Evolutionary conservation across 2,888 invertebrate species (phyloP).

Genomic region (Dromius quadrimaculatus): DNA sequence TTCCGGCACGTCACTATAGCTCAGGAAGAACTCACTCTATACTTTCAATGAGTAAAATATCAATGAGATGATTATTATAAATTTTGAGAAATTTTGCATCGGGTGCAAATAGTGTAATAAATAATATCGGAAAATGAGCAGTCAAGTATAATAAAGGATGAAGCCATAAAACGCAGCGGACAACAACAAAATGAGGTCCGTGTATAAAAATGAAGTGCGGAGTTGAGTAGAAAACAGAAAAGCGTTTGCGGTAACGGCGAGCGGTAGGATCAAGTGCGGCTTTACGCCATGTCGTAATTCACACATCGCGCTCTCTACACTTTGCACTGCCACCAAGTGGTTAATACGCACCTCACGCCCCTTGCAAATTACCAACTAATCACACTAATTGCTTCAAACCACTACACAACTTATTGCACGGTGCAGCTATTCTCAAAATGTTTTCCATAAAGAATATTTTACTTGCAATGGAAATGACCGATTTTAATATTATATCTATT

Average conservation of each 20-base stretch:
- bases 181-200: conserved; percentile 6
- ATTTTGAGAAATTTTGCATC: background rate
- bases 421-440: too few species aligned
- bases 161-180: conserved; percentile 25
- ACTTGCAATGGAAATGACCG: too few species aligned
- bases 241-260: background rate
- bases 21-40: too few species aligned
- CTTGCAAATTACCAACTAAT: background rate
- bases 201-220: conserved; percentile 23
- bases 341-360: background rate
- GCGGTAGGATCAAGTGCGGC: conserved; percentile 3
- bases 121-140: conserved; percentile 8
- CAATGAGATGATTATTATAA: background rate
- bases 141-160: conserved; percentile 12
- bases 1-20: too few species aligned
- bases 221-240: too few species aligned
- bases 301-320: too few species aligned
- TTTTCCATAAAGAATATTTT: too few species aligned
- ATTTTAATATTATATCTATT: too few species aligned
- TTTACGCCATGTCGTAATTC: background rate
- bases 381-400: conserved; percentile 5
- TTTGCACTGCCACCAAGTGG: too few species aligned
- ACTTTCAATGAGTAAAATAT: too few species aligned
- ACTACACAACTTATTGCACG: conserved; percentile 9
- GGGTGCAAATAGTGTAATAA: background rate